A percentile compares a stretch with the other conserved stretches of the same genome.
Evolutionary conservation across 2,888 invertebrate genomes (phyloP).

Genomic region (Drosophila colorata): DNA sequence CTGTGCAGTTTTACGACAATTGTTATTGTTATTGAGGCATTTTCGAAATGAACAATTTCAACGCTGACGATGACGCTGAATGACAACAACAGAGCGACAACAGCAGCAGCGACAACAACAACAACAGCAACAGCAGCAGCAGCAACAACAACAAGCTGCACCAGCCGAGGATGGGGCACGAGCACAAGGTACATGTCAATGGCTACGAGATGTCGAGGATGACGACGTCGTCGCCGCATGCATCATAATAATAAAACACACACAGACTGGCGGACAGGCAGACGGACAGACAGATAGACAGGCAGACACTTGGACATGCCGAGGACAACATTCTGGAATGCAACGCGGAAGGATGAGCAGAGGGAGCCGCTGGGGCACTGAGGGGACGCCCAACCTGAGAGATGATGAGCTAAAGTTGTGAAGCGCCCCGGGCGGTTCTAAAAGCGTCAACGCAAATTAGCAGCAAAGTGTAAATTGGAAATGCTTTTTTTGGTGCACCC

Average conservation of each 20-base stretch:
- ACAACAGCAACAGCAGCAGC: slow-evolving; percentile 11
- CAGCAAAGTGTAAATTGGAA: slow-evolving; percentile 82
- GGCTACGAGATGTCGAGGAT: slow-evolving; percentile 61
- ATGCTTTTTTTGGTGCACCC: slow-evolving; percentile 79
- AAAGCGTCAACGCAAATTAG: slow-evolving; percentile 80
- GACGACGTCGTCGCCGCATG: slow-evolving; percentile 69
- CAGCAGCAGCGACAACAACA: slow-evolving; percentile 22
- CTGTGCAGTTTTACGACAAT: slow-evolving; percentile 81
- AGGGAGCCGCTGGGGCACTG: neutral
- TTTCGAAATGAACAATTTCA: slow-evolving; percentile 81
- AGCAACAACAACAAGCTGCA: slow-evolving; percentile 12
- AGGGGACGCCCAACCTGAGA: slow-evolving; percentile 25
- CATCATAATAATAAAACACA: slow-evolving; percentile 81
- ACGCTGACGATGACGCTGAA: slow-evolving; percentile 74
- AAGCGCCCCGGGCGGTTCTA: slow-evolving; percentile 75
- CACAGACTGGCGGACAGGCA: slow-evolving; percentile 37
- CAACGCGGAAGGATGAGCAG: slow-evolving; percentile 49
- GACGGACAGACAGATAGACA: slow-evolving; percentile 30
- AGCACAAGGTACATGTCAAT: slow-evolving; percentile 76
- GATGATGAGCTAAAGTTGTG: slow-evolving; percentile 53
- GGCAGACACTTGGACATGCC: slow-evolving; percentile 71
- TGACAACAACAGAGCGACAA: slow-evolving; percentile 61
- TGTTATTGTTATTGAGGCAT: slow-evolving; percentile 82
- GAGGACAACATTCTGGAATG: slow-evolving; percentile 72
- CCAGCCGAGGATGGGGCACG: slow-evolving; percentile 42